These are phyloP conservation scores for Cosmia pyralina DNA, from an alignment of 2,888 invertebrate species.

Conservation along the genomic window DNA sequence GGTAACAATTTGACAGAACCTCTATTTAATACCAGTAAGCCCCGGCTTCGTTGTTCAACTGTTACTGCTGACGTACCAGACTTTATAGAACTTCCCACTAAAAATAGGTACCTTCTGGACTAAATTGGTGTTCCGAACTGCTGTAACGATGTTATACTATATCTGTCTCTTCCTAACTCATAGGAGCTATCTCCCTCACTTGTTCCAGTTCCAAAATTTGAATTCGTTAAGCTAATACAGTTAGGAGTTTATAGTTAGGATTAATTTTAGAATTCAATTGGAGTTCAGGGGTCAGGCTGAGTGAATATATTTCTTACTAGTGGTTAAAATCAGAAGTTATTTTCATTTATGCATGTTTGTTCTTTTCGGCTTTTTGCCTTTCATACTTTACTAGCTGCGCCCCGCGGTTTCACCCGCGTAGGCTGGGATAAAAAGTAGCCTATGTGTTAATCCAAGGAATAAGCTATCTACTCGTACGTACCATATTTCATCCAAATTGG, in stretches of 20 bases:
- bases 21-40: neutral
- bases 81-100: constrained; percentile 50
- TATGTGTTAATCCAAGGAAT: no score
- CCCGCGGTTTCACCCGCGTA: no score
- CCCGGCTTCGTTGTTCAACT: neutral
- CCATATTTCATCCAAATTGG: no score
- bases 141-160: constrained; percentile 61
- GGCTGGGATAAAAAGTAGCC: no score
- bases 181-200: constrained; percentile 35
- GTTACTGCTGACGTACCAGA: constrained; percentile 3
- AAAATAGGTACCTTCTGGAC: constrained; percentile 43
- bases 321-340: neutral
- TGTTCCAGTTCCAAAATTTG: constrained; percentile 39
- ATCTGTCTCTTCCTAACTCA: constrained; percentile 36
- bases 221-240: constrained; percentile 24
- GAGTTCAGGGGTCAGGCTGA: neutral
- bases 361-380: neutral
- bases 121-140: constrained; percentile 61
- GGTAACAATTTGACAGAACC: neutral
- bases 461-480: no score
- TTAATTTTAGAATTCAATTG: constrained; percentile 37
- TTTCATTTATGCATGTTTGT: neutral
- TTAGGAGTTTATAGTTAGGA: constrained; percentile 30
- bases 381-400: no score
- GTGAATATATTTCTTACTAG: neutral